Evolutionary conservation across 23 tunicate genomes (phyloP), one percentile per base, ranked within the genome.

Genomic region (Halocynthia aurantium): DNA sequence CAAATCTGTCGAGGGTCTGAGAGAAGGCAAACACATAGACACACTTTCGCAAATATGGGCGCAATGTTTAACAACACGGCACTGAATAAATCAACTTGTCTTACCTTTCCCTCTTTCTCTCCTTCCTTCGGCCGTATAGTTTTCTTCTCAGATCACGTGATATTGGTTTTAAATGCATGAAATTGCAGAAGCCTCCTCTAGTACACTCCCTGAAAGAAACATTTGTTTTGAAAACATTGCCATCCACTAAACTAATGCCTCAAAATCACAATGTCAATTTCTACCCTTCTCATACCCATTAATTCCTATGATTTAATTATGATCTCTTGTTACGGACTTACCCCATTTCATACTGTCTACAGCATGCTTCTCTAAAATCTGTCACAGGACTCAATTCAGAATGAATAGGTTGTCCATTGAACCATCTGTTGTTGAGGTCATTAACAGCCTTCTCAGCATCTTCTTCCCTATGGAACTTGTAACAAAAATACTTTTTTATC

Each of bases 271-370:
- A 15, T 13, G 17, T n/a, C 4, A 58, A 13, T 58, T n/a, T 58
- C 64, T 13, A 58, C 15, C 17, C n/a, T n/a, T n/a, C n/a, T n/a
- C n/a, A n/a, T n/a, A n/a, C n/a, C n/a, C n/a, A n/a, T n/a, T n/a
- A n/a, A n/a, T n/a, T n/a, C n/a, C n/a, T n/a, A n/a, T n/a, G n/a
- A n/a, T 58, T 58, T 58, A 13, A 58, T 0, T 58, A n/a, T 58
- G 15, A 58, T 58, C 17, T 58, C 64, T 31, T 31, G 44, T 31
- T 31, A 31, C 44, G 1, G 21, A 44, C 78, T 54, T 6, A 74
- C 78, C 98, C 98, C 98, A 93, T 93, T 68, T 93, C 98, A 70
- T 93, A 93, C 73, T 93, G 93, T 9, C 98, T 77, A 62, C 98
- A 93, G 68, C 98, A 93, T 6, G 98, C 98, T 62, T 93, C 98